Base-by-base conservation (phyloP, 2,888 invertebrate species). In the Lasioglossum vierecki region DNA sequence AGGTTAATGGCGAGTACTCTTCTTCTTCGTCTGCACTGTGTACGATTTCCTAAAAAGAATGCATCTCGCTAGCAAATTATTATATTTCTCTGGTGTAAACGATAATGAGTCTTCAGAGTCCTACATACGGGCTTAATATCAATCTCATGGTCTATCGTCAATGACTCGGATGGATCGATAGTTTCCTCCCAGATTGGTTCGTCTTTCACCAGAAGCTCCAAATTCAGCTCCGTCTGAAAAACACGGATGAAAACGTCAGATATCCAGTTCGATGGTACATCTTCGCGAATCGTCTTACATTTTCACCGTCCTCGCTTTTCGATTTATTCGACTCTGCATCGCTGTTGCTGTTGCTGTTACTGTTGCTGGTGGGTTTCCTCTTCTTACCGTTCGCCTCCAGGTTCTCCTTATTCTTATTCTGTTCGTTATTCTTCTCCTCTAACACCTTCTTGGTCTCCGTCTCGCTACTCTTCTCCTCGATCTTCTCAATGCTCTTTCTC, bases 1-100 rank as follows among this genome's bases (percentile, higher is more conserved):
- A 98, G 18, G 97, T 96, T 89, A 98, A 95, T 70, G 98, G 97
- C 41, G 97, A 97, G 94, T 97, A 98, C 82, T 95, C 95, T 78
- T 95, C 94, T 76, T 96, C 96, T 83, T 95, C 95, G 83, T 95
- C 95, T n/a, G 95, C 95, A 82, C 95, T 95, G 73, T 95, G 95
- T 44, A 95, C 94, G 83, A 95, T 95, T 92, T 95, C 95, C 95
- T 95, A 68, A 2, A 82, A 81, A 22, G 1, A 53, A 15, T 1
- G 9, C 44, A 13, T 15, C 9, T 57, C 18, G 15, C 4, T 46
- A 60, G 30, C 35, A 9, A 44, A 30, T 63, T 63, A 63, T 63
- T 39, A 22, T 49, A 60, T 22, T 44, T 53, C 49, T 22, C 18
- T 44, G 44, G 13, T 35, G 18, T 15, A 49, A 18, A 53, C 39